Evolutionary conservation across 1,140 invertebrate genomes (phyloP).

Genomic region (Hylyphantes graminicola): DNA sequence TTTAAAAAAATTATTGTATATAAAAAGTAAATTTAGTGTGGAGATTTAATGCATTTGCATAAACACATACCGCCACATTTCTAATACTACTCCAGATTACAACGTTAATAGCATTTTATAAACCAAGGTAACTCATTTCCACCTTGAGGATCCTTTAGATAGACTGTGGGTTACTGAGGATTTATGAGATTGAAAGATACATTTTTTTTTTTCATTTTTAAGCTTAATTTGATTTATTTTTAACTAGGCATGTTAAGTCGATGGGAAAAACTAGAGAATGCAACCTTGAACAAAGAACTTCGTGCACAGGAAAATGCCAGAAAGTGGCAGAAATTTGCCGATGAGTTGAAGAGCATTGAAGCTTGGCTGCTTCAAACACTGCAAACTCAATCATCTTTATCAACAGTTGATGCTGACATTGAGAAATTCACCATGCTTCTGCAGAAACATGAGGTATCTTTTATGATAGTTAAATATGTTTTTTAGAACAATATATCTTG

Average conservation of each 20-base stretch:
- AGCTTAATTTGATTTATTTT: background rate
- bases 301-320: constrained; percentile 4
- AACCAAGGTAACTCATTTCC: too few relatives aligned
- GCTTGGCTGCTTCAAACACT: constrained; percentile 36
- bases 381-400: background rate
- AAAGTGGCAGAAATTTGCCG: constrained; percentile 46
- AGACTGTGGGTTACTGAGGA: background rate
- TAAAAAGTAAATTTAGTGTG: too few relatives aligned
- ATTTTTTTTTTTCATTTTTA: constrained; percentile 6
- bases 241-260: constrained; percentile 31
- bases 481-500: background rate
- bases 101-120: too few relatives aligned
- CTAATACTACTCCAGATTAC: too few relatives aligned
- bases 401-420: background rate
- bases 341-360: constrained; percentile 44
- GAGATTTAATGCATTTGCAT: too few relatives aligned
- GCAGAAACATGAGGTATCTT: constrained; percentile 50
- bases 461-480: background rate
- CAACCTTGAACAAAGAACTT: constrained; percentile 40
- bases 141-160: too few relatives aligned
- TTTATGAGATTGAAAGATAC: too few relatives aligned
- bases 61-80: too few relatives aligned
- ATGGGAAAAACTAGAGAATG: constrained; percentile 55
- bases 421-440: constrained; percentile 23
- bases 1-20: background rate